Evolutionary conservation across 2,797 vertebrate species (phyloP), one percentile per base, ranked within the genome.

Genomic region (Gymnocypris eckloni): DNA sequence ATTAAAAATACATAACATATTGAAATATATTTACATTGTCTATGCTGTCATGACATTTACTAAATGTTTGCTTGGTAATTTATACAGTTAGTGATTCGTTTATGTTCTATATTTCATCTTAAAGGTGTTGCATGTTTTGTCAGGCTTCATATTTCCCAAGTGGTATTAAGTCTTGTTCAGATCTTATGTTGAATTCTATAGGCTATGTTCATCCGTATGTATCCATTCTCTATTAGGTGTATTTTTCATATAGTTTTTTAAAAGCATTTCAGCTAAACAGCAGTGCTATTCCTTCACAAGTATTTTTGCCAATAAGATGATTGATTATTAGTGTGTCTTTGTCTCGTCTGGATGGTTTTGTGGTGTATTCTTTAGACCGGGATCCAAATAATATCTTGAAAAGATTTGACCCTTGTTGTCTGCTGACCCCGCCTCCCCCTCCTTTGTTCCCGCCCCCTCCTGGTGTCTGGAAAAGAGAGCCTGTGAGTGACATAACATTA

Each of bases 401-500:
- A 39, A 85, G 67, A 82, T 87, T 89, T 69, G 84, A 90, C 18
- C 89, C 89, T 18, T 90, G 89, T 78, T 90, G 87, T 75, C 66
- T 90, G 7, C 12, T 86, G 82, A 64, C 61, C 41, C 87, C 84
- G 7, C 89, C 89, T 80, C 89, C 89, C 0, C 89, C 89, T 25
- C 89, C 87, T 15, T 79, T 89, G 75, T 90, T 90, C 79, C 87
- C 75, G 1, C 89, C 89, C 45, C 89, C 87, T 43, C 86, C 87
- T 25, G 54, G 64, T 9, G 7, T 86, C n/a, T 83, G 86, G 79
- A 89, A 83, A 56, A 67, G 61, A 75, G 72, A 56, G 7, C 61
- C 59, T 75, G 89, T 90, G 79, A 85, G 87, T 81, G 33, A 25
- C 52, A 37, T 13, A 37, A 54, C 12, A 48, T 39, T 61, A 45